Base-by-base conservation (phyloP, 2,888 invertebrate species). In the Ennomos fuscantarius region DNA sequence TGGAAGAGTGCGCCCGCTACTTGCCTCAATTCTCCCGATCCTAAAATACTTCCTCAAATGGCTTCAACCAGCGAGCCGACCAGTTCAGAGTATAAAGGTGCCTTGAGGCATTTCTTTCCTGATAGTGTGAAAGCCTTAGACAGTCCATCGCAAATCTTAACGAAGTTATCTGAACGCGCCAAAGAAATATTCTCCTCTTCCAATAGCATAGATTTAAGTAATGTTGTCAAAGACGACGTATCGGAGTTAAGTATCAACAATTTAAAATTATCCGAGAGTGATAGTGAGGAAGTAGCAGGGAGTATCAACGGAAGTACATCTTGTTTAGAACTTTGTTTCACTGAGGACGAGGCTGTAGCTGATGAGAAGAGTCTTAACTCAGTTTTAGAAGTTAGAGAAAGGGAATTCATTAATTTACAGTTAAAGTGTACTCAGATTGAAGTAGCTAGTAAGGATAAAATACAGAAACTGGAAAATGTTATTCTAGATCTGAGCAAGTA, bases 401-500 rank as follows among this genome's bases (percentile, higher is more conserved):
- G 89, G 59, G 92, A 90, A 60, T 87, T 84, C 72, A 84, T 93
- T 44, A 87, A 88, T 68, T 82, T 95, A 61, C 89, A 94, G 68
- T 84, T 93, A 15, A 94, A 93, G 71, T 87, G 93, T 57, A 88
- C 87, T 61, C 87, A 89, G 71, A 74, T 88, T 65, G 91, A 92
- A 75, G 68, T 86, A 71, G 75, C 74, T 2, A 86, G 81, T 78
- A 92, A 87, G 73, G 92, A 92, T 50, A 92, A 90, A 70, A 84
- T 88, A 73, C 81, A 83, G 55, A 91, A 92, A 66, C 77, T 93
- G 72, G 92, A 93, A 70, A 90, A 84, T 67, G 93, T 94, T 66
- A 82, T 95, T 46, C 92, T 94, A 74, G 93, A 95, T 68, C 79
- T 95, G 48, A 94, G 93, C 84, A 94, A 94, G 95, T 95, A 70